Evolutionary conservation across 2,113 vertebrate species (phyloP).

Genomic region (Syngnathus scovelli): DNA sequence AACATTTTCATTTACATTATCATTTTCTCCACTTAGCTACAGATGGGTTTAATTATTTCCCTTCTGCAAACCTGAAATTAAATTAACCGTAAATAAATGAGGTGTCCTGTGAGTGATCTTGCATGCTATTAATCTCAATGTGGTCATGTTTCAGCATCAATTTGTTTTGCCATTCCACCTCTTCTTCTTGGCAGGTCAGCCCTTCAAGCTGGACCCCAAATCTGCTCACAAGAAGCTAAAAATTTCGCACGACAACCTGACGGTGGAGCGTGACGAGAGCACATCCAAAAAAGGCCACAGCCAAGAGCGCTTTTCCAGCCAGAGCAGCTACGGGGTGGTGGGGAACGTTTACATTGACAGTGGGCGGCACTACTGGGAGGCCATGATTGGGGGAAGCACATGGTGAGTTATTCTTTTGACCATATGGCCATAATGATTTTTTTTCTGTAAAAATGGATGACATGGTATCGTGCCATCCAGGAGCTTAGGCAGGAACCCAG

Average conservation of each 20-base stretch:
- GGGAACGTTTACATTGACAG: slow-evolving; percentile 97
- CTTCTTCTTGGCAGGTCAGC: slow-evolving; percentile 77
- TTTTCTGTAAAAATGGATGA: no score
- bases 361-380: slow-evolving; percentile 97
- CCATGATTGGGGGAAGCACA: slow-evolving; percentile 93
- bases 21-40: not conserved
- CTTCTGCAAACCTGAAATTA: not conserved
- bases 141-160: not conserved
- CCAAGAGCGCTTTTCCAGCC: slow-evolving; percentile 91
- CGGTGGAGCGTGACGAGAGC: slow-evolving; percentile 92
- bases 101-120: slow-evolving; percentile 3
- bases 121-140: not conserved
- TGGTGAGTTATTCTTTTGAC: slow-evolving; percentile 72
- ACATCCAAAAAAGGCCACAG: slow-evolving; percentile 96
- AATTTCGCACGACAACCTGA: slow-evolving; percentile 93
- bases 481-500: no score
- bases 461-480: no score
- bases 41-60: not conserved
- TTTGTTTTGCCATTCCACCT: not conserved
- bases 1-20: not conserved
- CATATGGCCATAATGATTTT: no score
- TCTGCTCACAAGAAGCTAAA: slow-evolving; percentile 95
- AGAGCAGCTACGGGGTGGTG: slow-evolving; percentile 90
- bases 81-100: slow-evolving; percentile 19
- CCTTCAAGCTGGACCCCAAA: slow-evolving; percentile 96